Percentiles rank a stretch among this genome's conserved stretches.
These are phyloP conservation scores for Sapayoa aenigma DNA, from an alignment of 2,113 vertebrate species.

Conservation along the genomic window DNA sequence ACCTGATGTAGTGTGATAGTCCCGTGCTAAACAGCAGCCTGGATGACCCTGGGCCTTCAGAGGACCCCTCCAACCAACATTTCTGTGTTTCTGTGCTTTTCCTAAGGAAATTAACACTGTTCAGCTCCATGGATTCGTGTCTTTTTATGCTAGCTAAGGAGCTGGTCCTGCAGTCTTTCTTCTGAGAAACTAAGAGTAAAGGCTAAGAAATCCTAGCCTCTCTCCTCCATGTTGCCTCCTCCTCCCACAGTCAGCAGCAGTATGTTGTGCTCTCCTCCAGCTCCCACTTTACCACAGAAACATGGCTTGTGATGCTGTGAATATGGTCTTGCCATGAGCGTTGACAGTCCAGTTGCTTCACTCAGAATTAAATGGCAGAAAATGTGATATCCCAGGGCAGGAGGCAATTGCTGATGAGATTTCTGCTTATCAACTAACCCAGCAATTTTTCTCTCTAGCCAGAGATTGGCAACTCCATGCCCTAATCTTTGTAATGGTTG, in stretches of 20 bases:
- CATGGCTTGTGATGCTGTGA: not conserved
- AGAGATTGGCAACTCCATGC: not conserved
- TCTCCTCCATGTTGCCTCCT: not conserved
- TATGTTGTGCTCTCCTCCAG: not conserved
- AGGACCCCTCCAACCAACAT: not conserved
- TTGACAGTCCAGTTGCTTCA: not conserved
- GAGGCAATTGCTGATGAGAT: not conserved
- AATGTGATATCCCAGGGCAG: no score
- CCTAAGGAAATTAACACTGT: not conserved
- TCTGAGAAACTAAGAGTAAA: not conserved
- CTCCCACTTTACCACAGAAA: not conserved
- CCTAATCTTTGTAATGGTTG: not conserved
- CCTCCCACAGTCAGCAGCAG: not conserved
- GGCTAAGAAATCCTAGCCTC: not conserved
- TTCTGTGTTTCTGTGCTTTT: not conserved
- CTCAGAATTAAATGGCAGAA: not conserved
- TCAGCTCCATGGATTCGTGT: rapidly evolving
- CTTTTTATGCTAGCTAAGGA: not conserved
- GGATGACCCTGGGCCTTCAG: not conserved
- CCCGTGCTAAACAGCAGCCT: not conserved
- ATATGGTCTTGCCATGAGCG: not conserved
- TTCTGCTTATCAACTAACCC: not conserved
- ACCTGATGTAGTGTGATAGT: not conserved
- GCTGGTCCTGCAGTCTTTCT: not conserved
- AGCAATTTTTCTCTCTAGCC: not conserved